Percentiles rank a stretch among this genome's conserved stretches.
Conservation (phyloP, 2,113 vertebrate species). For the Pontoporia blainvillei region DNA sequence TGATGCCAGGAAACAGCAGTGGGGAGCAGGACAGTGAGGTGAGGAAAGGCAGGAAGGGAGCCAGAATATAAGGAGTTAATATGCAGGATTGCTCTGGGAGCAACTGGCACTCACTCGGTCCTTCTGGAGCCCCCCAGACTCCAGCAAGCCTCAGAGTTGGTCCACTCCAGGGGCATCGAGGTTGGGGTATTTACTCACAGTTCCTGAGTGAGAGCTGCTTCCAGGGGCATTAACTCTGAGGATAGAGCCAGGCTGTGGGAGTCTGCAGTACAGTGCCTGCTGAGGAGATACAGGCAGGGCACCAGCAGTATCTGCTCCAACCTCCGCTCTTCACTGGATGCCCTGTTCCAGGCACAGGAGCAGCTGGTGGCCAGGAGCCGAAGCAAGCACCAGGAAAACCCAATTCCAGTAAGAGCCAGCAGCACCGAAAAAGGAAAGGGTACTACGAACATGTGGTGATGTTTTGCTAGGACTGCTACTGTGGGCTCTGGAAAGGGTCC, state of each 20-base stretch:
- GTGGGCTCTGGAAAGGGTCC: constrained; percentile 70
- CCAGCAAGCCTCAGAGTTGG: background rate
- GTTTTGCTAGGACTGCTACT: constrained; percentile 67
- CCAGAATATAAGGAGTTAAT: background rate
- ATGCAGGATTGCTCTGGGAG: background rate
- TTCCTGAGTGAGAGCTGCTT: background rate
- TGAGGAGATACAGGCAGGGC: background rate
- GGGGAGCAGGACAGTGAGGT: background rate
- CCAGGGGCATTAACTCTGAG: background rate
- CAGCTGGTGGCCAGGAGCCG: background rate
- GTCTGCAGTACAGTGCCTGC: background rate
- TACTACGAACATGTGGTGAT: constrained; percentile 63
- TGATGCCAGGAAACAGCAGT: constrained; percentile 9
- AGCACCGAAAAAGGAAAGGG: constrained; percentile 48
- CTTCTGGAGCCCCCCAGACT: too few species aligned
- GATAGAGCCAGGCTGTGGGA: background rate
- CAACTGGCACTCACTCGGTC: background rate
- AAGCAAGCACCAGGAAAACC: constrained; percentile 56
- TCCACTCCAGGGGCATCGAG: background rate
- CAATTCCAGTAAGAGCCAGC: constrained; percentile 55
- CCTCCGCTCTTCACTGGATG: background rate
- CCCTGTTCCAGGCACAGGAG: background rate
- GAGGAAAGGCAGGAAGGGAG: background rate
- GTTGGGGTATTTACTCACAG: background rate
- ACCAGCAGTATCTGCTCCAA: background rate